Evolutionary conservation across 1,140 invertebrate species (phyloP).

Genomic region (Aphis gossypii): DNA sequence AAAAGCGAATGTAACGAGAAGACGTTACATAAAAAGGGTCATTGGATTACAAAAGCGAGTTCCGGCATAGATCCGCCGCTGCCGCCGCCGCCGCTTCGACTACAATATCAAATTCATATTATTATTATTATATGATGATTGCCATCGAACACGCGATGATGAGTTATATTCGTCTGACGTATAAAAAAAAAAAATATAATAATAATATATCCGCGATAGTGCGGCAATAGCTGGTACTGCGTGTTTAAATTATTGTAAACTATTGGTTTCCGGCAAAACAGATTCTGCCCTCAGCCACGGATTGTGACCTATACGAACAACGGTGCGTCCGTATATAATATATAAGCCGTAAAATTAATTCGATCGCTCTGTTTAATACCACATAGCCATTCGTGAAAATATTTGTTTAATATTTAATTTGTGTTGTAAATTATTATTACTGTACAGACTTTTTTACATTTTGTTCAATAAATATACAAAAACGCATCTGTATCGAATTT

Average conservation of each 20-base stretch:
- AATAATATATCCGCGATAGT: not conserved
- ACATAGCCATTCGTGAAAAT: no score
- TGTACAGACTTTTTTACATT: not conserved
- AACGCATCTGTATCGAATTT: not conserved
- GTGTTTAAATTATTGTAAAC: not conserved
- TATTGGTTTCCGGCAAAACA: not conserved
- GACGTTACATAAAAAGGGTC: constrained; percentile 57
- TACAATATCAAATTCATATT: not conserved
- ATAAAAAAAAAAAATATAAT: not conserved
- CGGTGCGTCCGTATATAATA: no score
- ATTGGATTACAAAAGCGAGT: constrained; percentile 52
- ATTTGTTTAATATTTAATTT: no score
- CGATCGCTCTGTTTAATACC: no score
- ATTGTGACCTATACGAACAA: not conserved
- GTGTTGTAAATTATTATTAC: no score
- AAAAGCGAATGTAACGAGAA: constrained; percentile 45
- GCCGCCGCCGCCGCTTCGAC: not conserved
- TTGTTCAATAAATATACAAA: not conserved
- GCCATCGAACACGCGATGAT: not conserved
- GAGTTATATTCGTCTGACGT: not conserved
- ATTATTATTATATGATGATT: not conserved
- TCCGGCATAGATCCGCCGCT: not conserved
- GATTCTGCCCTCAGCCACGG: not conserved
- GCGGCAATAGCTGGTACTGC: not conserved
- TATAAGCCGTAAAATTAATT: no score